Evolutionary conservation across 2,797 vertebrate species (phyloP), one percentile per base, ranked within the genome.

Genomic region (Coregonus sp.): DNA sequence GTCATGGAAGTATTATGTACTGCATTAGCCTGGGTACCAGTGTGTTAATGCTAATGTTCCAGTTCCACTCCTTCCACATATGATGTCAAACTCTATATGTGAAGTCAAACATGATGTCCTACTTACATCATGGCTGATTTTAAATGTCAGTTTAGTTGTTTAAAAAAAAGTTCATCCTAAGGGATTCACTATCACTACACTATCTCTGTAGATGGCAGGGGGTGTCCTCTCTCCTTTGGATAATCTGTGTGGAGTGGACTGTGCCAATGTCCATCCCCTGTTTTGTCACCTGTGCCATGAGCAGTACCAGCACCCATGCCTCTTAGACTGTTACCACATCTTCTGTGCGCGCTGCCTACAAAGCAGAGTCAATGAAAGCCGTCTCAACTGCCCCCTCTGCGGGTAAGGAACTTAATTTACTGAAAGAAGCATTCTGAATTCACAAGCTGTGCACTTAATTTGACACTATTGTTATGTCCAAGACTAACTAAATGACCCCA

Each of bases 281-380:
- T 92, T 96, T 78, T 98, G 97, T 78, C 95, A 95, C 75, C 93
- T 98, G 79, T 99, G 97, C 89, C 95, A 95, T 0, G 92, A 94
- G 77, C 97, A 96, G 85, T 97, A 96, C 80, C 94, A 96, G 85
- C 94, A 94, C 7, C 96, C 96, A 0, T 98, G 97, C 85, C 93
- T 99, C 85, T 88, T 99, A 78, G 97, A 98, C 86, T 98, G 97
- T 84, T 97, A 97, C 91, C 97, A 98, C 89, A 94, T 96, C 90
- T 96, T 97, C 92, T 98, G 96, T 0, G 94, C 96, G 76, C 95
- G 92, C 89, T 98, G 97, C 84, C 90, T 98, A 76, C 92, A 94
- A 1, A 96, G 96, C 77, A 93, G 94, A 0, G 93, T 93, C 73
- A 79, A 82, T 1, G 95, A 96, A 0, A 91, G 93, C 78, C 93